A percentile compares a stretch with the other conserved stretches of the same genome.
These are phyloP conservation scores for Tinea pellionella DNA, from an alignment of 2,888 invertebrate species.

Conservation along the genomic window DNA sequence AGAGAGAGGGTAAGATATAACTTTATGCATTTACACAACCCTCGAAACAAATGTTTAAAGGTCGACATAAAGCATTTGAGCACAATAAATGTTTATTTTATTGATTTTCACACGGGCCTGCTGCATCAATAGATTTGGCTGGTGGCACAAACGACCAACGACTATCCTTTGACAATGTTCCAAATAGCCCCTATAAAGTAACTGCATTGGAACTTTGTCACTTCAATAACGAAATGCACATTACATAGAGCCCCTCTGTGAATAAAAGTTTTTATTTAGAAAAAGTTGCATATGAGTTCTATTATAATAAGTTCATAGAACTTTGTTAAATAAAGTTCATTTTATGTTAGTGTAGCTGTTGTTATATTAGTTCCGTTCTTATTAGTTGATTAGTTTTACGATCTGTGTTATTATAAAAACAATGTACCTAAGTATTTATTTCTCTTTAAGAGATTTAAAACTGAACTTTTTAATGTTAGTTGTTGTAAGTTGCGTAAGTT, in stretches of 20 bases:
- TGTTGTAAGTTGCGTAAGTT: too few relatives aligned
- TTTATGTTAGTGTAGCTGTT: constrained; percentile 35
- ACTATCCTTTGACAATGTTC: constrained; percentile 43
- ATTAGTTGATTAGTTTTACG: constrained; percentile 54
- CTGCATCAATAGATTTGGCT: constrained; percentile 41
- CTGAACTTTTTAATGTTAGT: too few relatives aligned
- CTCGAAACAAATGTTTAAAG: not conserved
- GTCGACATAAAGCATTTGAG: constrained; percentile 3
- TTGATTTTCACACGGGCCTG: constrained; percentile 61
- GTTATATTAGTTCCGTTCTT: constrained; percentile 36
- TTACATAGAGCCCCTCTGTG: not conserved
- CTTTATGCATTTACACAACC: constrained; percentile 4
- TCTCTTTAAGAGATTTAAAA: not conserved
- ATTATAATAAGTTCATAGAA: constrained; percentile 32
- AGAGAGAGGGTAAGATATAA: not conserved
- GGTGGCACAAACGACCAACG: constrained; percentile 28
- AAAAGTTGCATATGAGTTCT: constrained; percentile 37
- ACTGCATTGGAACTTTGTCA: constrained; percentile 50
- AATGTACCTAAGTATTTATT: not conserved
- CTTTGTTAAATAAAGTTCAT: constrained; percentile 33
- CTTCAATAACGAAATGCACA: constrained; percentile 58
- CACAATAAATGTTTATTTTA: constrained; percentile 52
- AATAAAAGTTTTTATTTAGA: constrained; percentile 44
- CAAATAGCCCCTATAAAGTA: constrained; percentile 42
- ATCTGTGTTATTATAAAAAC: constrained; percentile 41